These are phyloP conservation scores for Hafferia zeledoni DNA, from an alignment of 2,797 vertebrate genomes.

Conservation along the genomic window DNA sequence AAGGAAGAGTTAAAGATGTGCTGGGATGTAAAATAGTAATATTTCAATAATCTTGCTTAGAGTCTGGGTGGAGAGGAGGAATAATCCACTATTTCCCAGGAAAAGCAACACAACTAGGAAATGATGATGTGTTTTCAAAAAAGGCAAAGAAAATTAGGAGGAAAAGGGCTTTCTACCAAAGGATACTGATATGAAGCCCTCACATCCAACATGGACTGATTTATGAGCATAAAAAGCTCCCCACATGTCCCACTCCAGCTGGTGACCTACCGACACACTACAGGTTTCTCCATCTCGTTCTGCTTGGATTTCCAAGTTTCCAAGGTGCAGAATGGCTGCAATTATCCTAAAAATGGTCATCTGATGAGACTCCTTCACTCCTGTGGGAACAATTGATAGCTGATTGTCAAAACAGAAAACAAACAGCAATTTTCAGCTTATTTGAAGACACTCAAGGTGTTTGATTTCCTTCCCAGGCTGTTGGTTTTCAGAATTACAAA, in stretches of 20 bases:
- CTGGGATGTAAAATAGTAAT: neutral
- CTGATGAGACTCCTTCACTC: constrained; percentile 89
- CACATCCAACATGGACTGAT: accelerated
- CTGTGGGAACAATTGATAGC: constrained; percentile 70
- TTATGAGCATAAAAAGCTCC: neutral
- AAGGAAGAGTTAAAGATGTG: neutral
- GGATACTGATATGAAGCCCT: neutral
- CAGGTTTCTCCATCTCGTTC: constrained; percentile 88
- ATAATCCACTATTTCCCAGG: neutral
- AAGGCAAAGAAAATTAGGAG: neutral
- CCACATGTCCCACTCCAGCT: neutral
- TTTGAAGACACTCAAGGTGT: neutral
- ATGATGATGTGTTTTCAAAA: neutral
- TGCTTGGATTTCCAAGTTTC: constrained; percentile 84
- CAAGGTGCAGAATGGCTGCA: constrained; percentile 92
- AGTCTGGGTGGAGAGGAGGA: neutral
- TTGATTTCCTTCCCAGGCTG: neutral
- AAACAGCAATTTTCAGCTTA: neutral
- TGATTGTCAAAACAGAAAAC: neutral
- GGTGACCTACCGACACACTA: constrained; percentile 80
- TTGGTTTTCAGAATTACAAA: neutral
- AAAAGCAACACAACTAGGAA: neutral
- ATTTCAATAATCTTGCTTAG: accelerated
- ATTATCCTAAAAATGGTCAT: constrained; percentile 88
- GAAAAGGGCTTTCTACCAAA: neutral